Percentiles rank a stretch among this genome's conserved stretches.
Conservation (phyloP, 2,888 invertebrate species). For the Nemoura dubitans region DNA sequence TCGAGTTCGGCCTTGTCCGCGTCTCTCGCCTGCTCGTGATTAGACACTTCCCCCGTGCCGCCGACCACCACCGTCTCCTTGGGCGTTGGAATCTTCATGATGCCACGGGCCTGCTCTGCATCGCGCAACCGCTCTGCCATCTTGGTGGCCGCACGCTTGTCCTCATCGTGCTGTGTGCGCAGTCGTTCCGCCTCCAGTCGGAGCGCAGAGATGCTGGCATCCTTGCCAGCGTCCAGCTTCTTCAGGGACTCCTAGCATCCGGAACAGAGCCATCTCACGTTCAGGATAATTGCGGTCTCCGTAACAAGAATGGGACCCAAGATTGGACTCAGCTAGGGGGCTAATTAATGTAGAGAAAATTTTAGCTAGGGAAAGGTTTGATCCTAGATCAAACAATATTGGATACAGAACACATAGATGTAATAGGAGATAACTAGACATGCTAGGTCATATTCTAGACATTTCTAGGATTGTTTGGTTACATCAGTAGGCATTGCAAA, state of each 20-base stretch:
- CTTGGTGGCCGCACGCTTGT: slow-evolving; percentile 45
- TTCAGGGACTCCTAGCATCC: slow-evolving; percentile 48
- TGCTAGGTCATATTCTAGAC: no score
- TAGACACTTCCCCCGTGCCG: background rate
- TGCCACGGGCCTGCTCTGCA: slow-evolving; percentile 7
- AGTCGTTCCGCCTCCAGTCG: slow-evolving; percentile 49
- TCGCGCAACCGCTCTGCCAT: slow-evolving; percentile 33
- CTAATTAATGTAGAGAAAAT: no score
- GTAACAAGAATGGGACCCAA: no score
- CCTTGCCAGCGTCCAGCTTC: slow-evolving; percentile 49
- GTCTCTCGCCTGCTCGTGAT: slow-evolving; percentile 44
- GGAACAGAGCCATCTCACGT: no score
- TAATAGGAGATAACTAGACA: no score
- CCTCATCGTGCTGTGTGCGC: slow-evolving; percentile 46
- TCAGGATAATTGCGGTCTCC: no score
- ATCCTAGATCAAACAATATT: no score
- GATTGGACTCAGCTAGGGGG: no score
- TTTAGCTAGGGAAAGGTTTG: no score
- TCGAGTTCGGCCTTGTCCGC: slow-evolving; percentile 44
- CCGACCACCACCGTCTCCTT: slow-evolving; percentile 21
- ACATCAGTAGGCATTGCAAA: no score
- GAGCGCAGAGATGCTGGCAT: slow-evolving; percentile 48
- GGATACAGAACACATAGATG: no score
- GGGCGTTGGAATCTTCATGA: slow-evolving; percentile 29
- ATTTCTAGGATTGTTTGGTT: no score